phyloP scores from a whole-genome alignment of 2,113 vertebrate genomes.

The Petaurus breviceps region DNA sequence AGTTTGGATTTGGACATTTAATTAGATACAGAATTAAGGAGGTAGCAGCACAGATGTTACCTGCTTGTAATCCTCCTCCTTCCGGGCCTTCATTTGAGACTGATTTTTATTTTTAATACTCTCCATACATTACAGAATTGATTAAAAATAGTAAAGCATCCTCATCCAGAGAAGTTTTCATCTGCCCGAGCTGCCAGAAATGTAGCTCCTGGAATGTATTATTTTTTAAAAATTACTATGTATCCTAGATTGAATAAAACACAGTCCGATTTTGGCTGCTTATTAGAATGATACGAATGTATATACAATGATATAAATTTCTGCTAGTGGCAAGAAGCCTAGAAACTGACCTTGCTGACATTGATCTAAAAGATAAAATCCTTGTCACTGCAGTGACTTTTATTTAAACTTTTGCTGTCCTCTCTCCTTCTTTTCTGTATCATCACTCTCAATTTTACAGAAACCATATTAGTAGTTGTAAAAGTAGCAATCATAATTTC shows the following conservation, averaged over 20 bases:
- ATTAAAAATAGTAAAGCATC: slow-evolving; percentile 48
- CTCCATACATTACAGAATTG: slow-evolving; percentile 49
- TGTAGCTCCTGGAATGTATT: not conserved
- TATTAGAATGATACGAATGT: not conserved
- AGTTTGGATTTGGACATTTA: not conserved
- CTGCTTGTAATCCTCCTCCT: slow-evolving; percentile 10
- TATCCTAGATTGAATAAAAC: not conserved
- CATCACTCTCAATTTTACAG: not conserved
- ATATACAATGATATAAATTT: not conserved
- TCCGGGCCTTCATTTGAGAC: slow-evolving; percentile 44
- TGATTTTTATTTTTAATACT: slow-evolving; percentile 51
- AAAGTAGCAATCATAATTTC: not conserved
- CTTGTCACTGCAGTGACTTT: not conserved
- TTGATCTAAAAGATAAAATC: not conserved
- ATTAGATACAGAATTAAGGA: not conserved
- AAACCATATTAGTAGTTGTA: not conserved
- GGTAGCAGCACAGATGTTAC: not conserved
- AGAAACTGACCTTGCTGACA: not conserved
- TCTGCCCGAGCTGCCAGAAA: slow-evolving; percentile 15
- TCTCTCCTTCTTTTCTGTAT: not conserved
- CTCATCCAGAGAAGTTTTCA: slow-evolving; percentile 7
- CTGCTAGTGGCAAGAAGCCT: not conserved
- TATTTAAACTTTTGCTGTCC: not conserved
- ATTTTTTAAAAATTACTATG: not conserved
- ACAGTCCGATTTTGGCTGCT: not conserved